These are phyloP conservation scores for Archaeoteleia sp. DNA, from an alignment of 2,888 invertebrate species.

Conservation along the genomic window DNA sequence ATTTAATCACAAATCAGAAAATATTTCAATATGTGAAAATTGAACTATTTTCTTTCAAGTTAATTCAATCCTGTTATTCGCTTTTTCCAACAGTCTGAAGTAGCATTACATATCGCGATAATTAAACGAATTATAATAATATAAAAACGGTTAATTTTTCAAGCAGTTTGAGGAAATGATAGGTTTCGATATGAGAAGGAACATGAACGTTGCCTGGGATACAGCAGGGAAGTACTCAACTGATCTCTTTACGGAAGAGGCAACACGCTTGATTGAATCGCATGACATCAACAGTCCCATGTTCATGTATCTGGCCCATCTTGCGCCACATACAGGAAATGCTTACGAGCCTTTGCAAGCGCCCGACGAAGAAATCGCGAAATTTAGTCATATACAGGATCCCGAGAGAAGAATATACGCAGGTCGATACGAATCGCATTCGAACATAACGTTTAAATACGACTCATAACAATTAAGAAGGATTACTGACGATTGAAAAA, in stretches of 20 bases:
- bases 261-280: conserved; percentile 78
- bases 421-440: too few relatives aligned
- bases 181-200: conserved; percentile 81
- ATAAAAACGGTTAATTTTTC: background rate
- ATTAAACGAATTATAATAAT: too few relatives aligned
- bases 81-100: too few relatives aligned
- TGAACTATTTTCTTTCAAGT: too few relatives aligned
- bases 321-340: conserved; percentile 83
- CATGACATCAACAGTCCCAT: conserved; percentile 76
- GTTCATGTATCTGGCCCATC: conserved; percentile 82
- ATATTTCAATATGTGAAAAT: too few relatives aligned
- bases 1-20: too few relatives aligned
- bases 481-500: too few relatives aligned
- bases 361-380: conserved; percentile 81
- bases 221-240: conserved; percentile 80
- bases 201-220: conserved; percentile 77
- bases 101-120: too few relatives aligned
- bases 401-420: conserved; percentile 82
- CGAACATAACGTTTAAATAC: too few relatives aligned
- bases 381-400: conserved; percentile 82
- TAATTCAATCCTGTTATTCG: too few relatives aligned
- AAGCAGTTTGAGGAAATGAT: conserved; percentile 66
- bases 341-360: conserved; percentile 81
- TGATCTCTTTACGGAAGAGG: conserved; percentile 81
- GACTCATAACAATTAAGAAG: too few relatives aligned